Evolutionary conservation across 2,113 vertebrate species (phyloP).

Genomic region (Toxotes chatareus): DNA sequence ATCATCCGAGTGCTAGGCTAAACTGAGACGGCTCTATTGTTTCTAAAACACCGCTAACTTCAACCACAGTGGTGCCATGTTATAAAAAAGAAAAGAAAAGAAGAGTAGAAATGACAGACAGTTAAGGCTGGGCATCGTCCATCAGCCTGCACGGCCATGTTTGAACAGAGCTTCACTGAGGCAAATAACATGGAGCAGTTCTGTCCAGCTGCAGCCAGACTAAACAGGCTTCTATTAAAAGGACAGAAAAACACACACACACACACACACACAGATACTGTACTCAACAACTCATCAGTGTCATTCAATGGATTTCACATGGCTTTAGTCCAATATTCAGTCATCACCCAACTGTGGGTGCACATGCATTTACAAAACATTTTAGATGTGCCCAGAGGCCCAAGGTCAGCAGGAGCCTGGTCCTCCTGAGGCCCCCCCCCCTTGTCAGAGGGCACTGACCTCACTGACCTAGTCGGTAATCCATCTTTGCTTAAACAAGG

Average conservation of each 20-base stretch:
- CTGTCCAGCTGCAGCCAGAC: not conserved
- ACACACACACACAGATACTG: not conserved
- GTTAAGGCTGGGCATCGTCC: not conserved
- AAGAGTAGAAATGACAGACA: not conserved
- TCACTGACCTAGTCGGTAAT: not conserved
- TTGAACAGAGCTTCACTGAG: not conserved
- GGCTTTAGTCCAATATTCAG: not conserved
- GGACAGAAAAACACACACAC: not conserved
- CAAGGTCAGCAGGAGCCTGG: not conserved
- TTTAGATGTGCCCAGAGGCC: not conserved
- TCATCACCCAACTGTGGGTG: not conserved
- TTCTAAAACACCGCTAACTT: not conserved
- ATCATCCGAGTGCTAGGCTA: not conserved
- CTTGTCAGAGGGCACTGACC: not conserved
- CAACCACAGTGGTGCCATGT: not conserved
- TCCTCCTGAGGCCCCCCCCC: not conserved
- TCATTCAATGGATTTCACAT: not conserved
- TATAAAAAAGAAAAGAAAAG: not conserved
- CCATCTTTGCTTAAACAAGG: slow-evolving; percentile 9
- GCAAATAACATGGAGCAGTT: not conserved
- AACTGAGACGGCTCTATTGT: slow-evolving; percentile 21
- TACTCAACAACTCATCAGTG: not conserved
- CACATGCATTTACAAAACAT: not conserved
- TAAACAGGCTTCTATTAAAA: not conserved
- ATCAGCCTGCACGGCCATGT: not conserved